phyloP scores from a whole-genome alignment of 2,888 invertebrate genomes.

The Frankliniella intonsa region DNA sequence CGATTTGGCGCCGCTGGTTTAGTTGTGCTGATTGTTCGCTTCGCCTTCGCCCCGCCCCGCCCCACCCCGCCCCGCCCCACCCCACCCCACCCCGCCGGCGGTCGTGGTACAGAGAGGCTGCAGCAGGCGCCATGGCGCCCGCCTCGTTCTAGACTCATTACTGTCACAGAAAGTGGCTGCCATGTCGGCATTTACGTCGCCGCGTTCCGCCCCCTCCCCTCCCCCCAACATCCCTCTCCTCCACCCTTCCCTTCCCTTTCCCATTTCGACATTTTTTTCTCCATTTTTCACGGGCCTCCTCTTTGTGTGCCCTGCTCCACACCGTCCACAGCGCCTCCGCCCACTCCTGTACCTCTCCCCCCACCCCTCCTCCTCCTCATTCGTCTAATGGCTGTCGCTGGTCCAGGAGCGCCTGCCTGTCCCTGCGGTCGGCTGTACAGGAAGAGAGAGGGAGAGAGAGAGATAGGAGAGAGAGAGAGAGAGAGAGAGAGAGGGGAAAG shows the following conservation, averaged over 20 bases:
- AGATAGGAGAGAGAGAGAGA: too few species aligned
- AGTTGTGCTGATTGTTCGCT: too few species aligned
- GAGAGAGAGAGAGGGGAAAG: too few species aligned
- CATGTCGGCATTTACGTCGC: background rate
- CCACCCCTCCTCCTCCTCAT: background rate
- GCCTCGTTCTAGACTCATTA: conserved; percentile 31
- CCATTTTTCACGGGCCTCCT: background rate
- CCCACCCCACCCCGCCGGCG: background rate
- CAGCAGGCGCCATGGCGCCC: background rate
- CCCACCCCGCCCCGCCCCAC: background rate
- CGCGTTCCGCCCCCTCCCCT: background rate
- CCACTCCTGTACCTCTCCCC: background rate
- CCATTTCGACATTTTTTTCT: background rate
- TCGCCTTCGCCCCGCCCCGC: too few species aligned
- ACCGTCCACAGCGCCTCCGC: background rate
- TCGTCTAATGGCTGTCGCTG: too few species aligned
- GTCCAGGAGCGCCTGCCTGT: too few species aligned
- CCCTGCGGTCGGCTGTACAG: too few species aligned
- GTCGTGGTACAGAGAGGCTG: background rate
- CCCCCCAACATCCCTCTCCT: background rate
- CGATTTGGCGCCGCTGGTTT: too few species aligned
- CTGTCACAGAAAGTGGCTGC: background rate
- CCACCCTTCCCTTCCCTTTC: background rate
- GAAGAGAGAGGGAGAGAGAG: too few species aligned
- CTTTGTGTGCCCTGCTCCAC: too few species aligned